phyloP scores from a whole-genome alignment of 2,888 invertebrate genomes.

The Ceraclea dissimilis region DNA sequence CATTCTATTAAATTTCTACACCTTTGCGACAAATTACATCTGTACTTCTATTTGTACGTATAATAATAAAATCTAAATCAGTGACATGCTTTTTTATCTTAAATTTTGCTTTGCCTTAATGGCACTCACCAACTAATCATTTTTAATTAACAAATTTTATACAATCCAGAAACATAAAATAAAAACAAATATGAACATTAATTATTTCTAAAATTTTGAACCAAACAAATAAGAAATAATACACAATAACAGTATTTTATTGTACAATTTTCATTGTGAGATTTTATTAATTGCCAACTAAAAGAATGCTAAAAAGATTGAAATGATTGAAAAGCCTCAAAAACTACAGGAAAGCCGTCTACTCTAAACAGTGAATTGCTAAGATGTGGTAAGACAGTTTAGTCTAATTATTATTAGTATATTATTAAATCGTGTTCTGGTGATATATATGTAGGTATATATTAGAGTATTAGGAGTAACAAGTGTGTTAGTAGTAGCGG shows the following conservation, averaged over 20 bases:
- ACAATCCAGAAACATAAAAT: slow-evolving; percentile 6
- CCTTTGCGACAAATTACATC: too few species aligned
- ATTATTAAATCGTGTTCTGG: neutral
- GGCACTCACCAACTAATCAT: neutral
- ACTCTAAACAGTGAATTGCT: slow-evolving; percentile 46
- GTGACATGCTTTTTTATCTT: slow-evolving; percentile 19
- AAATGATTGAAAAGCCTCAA: slow-evolving; percentile 45
- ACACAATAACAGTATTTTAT: slow-evolving; percentile 11
- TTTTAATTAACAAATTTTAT: slow-evolving; percentile 12
- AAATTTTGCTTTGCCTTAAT: slow-evolving; percentile 8
- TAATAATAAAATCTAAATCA: too few species aligned
- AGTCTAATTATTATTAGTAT: slow-evolving; percentile 23
- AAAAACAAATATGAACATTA: slow-evolving; percentile 18
- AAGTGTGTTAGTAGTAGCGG: slow-evolving; percentile 32
- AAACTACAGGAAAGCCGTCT: slow-evolving; percentile 52
- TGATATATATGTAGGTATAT: neutral
- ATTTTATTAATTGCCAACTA: slow-evolving; percentile 23
- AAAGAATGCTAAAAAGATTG: slow-evolving; percentile 37
- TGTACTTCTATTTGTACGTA: too few species aligned
- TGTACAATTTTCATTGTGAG: slow-evolving; percentile 20
- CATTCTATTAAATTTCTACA: too few species aligned
- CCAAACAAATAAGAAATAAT: slow-evolving; percentile 13
- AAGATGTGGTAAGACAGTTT: slow-evolving; percentile 27
- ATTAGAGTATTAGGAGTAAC: slow-evolving; percentile 34
- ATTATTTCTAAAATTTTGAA: slow-evolving; percentile 4